Conservation (phyloP, 2,888 invertebrate genomes). For the Tipula helvola region DNA sequence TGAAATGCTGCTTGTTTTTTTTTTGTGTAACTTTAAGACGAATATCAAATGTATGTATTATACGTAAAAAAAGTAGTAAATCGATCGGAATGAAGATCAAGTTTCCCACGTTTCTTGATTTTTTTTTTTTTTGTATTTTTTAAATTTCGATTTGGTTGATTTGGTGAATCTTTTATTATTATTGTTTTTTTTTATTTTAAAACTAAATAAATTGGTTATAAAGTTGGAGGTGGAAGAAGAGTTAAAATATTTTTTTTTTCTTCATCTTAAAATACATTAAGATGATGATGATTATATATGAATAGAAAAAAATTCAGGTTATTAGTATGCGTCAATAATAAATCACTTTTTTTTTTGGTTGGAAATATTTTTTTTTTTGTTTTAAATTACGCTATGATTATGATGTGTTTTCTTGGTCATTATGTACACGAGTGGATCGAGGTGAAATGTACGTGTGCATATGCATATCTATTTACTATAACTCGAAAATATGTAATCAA, state of each 20-base stretch:
- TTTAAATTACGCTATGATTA: not conserved
- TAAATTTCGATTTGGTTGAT: constrained; percentile 8
- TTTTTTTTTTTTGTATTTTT: not conserved
- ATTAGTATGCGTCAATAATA: constrained; percentile 9
- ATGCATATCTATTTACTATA: not conserved
- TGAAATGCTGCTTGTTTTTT: constrained; percentile 9
- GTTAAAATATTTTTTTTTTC: not conserved
- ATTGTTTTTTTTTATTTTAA: not conserved
- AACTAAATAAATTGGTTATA: constrained; percentile 5
- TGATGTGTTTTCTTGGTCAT: not conserved
- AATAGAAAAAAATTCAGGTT: not conserved
- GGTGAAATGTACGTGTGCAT: not conserved
- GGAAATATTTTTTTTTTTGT: not conserved
- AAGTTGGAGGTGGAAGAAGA: constrained; percentile 9
- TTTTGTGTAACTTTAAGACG: not conserved
- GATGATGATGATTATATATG: constrained; percentile 5
- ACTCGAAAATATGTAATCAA: not conserved
- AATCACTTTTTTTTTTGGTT: not conserved
- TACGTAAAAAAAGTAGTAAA: constrained; percentile 9
- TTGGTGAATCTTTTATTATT: constrained; percentile 8
- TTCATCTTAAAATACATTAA: constrained; percentile 4
- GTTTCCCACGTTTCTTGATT: constrained; percentile 9
- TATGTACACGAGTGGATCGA: not conserved
- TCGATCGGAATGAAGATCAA: constrained; percentile 10
- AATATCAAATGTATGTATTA: not conserved